phyloP scores from a whole-genome alignment of 1,140 invertebrate genomes.

The Hylyphantes graminicola region DNA sequence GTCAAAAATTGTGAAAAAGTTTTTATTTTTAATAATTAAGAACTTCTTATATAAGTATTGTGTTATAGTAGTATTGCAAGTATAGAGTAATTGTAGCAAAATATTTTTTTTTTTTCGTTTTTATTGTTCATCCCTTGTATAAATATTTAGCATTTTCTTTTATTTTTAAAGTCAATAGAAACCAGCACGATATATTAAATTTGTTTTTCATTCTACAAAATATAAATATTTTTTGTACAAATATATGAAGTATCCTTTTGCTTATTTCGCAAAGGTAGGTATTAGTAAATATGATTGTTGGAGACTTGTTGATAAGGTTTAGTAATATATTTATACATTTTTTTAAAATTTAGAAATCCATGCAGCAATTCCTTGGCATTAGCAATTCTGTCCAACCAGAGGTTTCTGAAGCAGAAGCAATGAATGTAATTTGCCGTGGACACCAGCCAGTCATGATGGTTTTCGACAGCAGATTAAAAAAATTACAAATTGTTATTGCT shows the following conservation, averaged over 20 bases:
- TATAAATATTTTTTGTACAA: neutral
- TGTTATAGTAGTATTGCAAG: too few species aligned
- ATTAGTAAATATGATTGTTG: neutral
- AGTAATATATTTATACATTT: too few species aligned
- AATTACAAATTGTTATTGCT: constrained; percentile 81
- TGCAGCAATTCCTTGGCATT: constrained; percentile 62
- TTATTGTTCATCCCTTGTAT: too few species aligned
- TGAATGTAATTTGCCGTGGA: constrained; percentile 80
- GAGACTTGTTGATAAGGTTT: neutral
- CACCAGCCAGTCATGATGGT: constrained; percentile 86
- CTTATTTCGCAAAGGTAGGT: neutral
- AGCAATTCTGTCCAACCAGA: constrained; percentile 63
- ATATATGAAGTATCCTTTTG: neutral
- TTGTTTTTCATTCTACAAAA: neutral
- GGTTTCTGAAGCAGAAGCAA: constrained; percentile 81
- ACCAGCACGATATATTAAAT: neutral
- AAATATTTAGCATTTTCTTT: too few species aligned
- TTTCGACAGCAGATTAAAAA: constrained; percentile 78
- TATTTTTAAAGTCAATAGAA: neutral
- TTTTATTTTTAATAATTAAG: neutral
- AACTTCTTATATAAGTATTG: neutral
- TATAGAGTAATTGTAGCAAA: neutral
- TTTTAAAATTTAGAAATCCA: constrained; percentile 61
- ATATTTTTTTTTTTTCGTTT: neutral
- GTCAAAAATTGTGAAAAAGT: neutral